phyloP scores from a whole-genome alignment of 2,797 vertebrate genomes.

The Delichon dasypus region DNA sequence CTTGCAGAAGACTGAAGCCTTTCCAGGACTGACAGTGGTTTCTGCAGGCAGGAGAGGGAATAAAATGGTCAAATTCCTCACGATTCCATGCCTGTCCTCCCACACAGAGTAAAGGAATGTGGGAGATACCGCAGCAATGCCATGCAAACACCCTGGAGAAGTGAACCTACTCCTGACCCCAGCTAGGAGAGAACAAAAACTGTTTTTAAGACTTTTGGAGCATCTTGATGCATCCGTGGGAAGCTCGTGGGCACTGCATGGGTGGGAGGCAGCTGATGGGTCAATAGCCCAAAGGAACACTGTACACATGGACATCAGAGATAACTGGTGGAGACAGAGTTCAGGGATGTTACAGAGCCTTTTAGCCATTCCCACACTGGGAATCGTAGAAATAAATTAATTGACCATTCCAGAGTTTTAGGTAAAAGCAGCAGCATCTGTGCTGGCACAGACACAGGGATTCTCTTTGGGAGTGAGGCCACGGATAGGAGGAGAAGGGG shows the following conservation, averaged over 20 bases:
- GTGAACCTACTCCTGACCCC: not conserved
- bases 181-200: not conserved
- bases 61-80: not conserved
- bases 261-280: not conserved
- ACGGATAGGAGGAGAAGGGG: not conserved
- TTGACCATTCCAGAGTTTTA: not conserved
- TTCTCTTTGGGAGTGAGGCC: not conserved
- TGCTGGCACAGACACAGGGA: not conserved
- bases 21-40: not conserved
- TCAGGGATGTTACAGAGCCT: not conserved
- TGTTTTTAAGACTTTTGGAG: not conserved
- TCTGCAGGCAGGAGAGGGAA: not conserved
- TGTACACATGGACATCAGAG: accelerated
- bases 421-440: not conserved
- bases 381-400: not conserved
- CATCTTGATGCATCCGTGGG: accelerated
- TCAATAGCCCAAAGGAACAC: not conserved
- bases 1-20: not conserved
- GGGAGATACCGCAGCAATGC: accelerated
- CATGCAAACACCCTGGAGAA: not conserved
- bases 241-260: not conserved
- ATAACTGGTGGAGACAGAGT: not conserved
- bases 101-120: not conserved
- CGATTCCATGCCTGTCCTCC: not conserved
- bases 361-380: not conserved